Conservation (phyloP, 2,113 vertebrate species). For the Campylorhamphus procurvoides region DNA sequence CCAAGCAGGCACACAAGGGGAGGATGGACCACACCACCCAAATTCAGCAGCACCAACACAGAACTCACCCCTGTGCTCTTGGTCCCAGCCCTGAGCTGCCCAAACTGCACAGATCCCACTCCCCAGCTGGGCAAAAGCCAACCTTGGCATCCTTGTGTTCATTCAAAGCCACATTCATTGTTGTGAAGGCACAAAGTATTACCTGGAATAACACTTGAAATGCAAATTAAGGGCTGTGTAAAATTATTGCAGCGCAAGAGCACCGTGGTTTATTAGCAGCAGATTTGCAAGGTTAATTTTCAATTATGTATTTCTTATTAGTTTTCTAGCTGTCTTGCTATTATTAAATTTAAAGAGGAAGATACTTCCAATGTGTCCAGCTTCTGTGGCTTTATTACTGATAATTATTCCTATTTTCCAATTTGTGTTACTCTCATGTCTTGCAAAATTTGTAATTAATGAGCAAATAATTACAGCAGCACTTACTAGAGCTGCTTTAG, state of each 20-base stretch:
- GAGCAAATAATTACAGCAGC: conserved; percentile 75
- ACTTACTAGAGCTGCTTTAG: conserved; percentile 64
- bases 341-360: conserved; percentile 76
- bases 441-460: conserved; percentile 76
- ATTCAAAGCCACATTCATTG: not conserved
- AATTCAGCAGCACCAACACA: conserved; percentile 60
- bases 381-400: conserved; percentile 66
- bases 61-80: not conserved
- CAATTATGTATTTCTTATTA: conserved; percentile 78
- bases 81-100: not conserved
- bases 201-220: conserved; percentile 64
- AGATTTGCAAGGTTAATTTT: conserved; percentile 77
- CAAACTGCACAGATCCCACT: not conserved
- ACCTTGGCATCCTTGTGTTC: not conserved
- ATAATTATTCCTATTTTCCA: conserved; percentile 77
- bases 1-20: not conserved
- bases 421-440: conserved; percentile 74
- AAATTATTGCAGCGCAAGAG: conserved; percentile 62
- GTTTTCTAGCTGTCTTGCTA: conserved; percentile 68
- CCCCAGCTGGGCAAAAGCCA: not conserved
- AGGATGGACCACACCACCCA: not conserved
- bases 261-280: conserved; percentile 68
- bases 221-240: conserved; percentile 52
- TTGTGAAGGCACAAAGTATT: conserved; percentile 43
- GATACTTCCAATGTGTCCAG: conserved; percentile 66